These are phyloP conservation scores for Coboldia fuscipes DNA, from an alignment of 1,140 invertebrate genomes.

Conservation along the genomic window DNA sequence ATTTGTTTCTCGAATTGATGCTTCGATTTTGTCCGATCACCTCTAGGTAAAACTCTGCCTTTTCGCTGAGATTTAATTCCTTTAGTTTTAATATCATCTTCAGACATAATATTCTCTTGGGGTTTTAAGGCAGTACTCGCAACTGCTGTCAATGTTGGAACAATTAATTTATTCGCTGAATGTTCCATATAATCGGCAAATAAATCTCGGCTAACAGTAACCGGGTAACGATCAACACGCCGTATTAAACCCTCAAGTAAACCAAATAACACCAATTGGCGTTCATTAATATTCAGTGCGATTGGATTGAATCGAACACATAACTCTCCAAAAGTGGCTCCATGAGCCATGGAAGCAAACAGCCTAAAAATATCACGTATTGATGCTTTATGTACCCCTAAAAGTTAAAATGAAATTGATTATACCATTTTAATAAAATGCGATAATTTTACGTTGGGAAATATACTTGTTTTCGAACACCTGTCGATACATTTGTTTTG, in stretches of 20 bases:
- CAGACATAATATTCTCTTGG: not conserved
- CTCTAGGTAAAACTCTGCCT: constrained; percentile 6
- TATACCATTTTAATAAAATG: not conserved
- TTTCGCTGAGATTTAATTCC: not conserved
- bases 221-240: constrained; percentile 26
- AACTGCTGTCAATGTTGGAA: too few species aligned
- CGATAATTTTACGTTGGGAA: not conserved
- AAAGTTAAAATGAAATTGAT: too few species aligned
- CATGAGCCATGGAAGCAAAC: constrained; percentile 63
- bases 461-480: constrained; percentile 33
- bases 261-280: constrained; percentile 70
- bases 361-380: constrained; percentile 57
- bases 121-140: not conserved
- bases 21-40: constrained; percentile 28
- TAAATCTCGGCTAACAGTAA: constrained; percentile 3
- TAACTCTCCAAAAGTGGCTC: constrained; percentile 61
- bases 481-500: constrained; percentile 51
- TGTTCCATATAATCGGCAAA: constrained; percentile 1
- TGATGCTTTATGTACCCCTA: constrained; percentile 20
- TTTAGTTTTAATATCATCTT: not conserved
- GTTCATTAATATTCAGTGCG: constrained; percentile 49
- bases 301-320: constrained; percentile 59
- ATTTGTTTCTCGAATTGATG: constrained; percentile 13
- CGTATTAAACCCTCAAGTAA: constrained; percentile 63
- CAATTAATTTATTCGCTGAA: not conserved